Conservation (phyloP, 2,113 vertebrate species). For the Ondatra zibethicus region DNA sequence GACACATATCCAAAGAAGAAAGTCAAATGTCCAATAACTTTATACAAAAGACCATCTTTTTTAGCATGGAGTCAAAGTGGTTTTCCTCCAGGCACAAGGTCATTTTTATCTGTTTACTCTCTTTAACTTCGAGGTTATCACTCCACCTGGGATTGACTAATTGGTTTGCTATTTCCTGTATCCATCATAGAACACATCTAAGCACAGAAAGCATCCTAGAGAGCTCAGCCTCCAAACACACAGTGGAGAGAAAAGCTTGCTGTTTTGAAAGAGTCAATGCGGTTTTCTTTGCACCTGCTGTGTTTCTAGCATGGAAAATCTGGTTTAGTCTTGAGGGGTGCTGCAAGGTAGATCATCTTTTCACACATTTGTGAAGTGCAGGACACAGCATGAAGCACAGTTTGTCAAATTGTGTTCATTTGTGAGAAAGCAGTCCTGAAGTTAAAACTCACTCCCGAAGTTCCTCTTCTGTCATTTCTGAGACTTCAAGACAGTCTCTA, state of each 20-base stretch:
- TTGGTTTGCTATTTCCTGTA: neutral
- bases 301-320: neutral
- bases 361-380: neutral
- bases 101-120: neutral
- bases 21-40: neutral
- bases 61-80: neutral
- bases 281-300: neutral
- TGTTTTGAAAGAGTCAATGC: neutral
- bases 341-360: neutral
- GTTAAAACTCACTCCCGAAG: neutral
- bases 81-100: neutral
- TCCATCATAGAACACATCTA: neutral
- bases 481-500: slow-evolving; percentile 54
- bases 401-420: slow-evolving; percentile 62
- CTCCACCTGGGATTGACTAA: neutral
- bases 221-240: neutral
- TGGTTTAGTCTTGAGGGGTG: neutral
- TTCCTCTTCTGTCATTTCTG: slow-evolving; percentile 43
- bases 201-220: neutral
- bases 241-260: neutral
- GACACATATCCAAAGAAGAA: neutral
- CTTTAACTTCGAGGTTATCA: neutral
- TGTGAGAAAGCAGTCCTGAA: slow-evolving; percentile 59
- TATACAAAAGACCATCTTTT: neutral
- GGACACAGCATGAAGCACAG: neutral